phyloP scores from a whole-genome alignment of 2,888 invertebrate genomes.

The Hymenopus coronatus region DNA sequence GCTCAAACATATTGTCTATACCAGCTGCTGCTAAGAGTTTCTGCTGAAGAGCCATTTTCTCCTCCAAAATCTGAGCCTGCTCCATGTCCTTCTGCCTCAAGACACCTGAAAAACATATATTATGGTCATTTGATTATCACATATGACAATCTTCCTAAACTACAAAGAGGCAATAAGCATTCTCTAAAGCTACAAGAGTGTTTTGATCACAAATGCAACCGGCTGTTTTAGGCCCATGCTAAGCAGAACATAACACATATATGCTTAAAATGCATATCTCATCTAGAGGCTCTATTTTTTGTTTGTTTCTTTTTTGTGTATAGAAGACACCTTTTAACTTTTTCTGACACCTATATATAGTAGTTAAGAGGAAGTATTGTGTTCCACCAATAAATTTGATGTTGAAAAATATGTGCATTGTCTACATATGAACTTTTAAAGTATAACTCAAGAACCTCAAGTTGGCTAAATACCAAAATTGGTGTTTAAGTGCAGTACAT shows the following conservation, averaged over 20 bases:
- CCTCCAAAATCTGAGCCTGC: constrained; percentile 80
- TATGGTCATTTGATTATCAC: not conserved
- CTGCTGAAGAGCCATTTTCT: constrained; percentile 82
- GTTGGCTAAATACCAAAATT: no score
- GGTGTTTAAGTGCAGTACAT: no score
- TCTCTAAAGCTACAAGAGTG: not conserved
- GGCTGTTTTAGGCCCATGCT: not conserved
- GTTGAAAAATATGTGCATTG: no score
- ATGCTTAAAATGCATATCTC: no score
- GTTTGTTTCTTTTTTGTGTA: no score
- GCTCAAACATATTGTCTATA: constrained; percentile 54
- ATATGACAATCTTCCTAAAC: not conserved
- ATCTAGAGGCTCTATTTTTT: no score
- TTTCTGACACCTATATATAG: no score
- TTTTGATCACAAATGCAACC: not conserved
- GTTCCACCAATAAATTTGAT: no score
- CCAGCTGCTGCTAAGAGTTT: constrained; percentile 69
- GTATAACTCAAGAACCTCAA: no score
- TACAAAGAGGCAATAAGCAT: not conserved
- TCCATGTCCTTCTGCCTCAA: constrained; percentile 85
- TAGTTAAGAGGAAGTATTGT: no score
- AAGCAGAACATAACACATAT: not conserved
- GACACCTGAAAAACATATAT: constrained; percentile 58
- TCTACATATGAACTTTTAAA: no score
- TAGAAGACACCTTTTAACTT: no score